Evolutionary conservation across 2,113 vertebrate species (phyloP).

Genomic region (Pan troglodytes): DNA sequence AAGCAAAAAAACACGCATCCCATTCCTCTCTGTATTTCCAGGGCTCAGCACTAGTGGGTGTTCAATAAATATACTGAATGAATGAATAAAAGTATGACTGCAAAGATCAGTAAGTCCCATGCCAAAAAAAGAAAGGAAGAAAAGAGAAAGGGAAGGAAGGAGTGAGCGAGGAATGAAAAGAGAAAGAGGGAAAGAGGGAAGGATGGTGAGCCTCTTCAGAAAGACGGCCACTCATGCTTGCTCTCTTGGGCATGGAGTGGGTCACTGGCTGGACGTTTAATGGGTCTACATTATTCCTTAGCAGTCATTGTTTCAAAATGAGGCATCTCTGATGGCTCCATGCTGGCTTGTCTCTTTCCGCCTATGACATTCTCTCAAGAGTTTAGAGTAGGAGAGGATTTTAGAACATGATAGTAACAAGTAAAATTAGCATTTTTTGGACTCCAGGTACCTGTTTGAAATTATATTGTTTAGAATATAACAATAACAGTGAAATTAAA

Average conservation of each 20-base stretch:
- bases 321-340: not conserved
- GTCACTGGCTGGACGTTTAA: not conserved
- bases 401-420: not conserved
- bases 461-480: not conserved
- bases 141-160: not conserved
- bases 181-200: too few species aligned
- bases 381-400: not conserved
- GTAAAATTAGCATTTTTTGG: not conserved
- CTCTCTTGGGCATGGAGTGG: not conserved
- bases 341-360: not conserved
- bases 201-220: not conserved
- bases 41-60: not conserved
- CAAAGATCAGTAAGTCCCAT: not conserved
- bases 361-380: not conserved
- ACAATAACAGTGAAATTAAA: not conserved
- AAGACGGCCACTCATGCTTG: not conserved
- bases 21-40: not conserved
- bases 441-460: not conserved
- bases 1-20: not conserved
- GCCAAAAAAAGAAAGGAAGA: not conserved
- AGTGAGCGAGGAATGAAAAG: rapidly evolving
- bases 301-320: not conserved
- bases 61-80: not conserved
- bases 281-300: not conserved
- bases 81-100: not conserved